Evolutionary conservation across 2,113 vertebrate species (phyloP), one percentile per base, ranked within the genome.

Genomic region (Rhynchomys soricoides): DNA sequence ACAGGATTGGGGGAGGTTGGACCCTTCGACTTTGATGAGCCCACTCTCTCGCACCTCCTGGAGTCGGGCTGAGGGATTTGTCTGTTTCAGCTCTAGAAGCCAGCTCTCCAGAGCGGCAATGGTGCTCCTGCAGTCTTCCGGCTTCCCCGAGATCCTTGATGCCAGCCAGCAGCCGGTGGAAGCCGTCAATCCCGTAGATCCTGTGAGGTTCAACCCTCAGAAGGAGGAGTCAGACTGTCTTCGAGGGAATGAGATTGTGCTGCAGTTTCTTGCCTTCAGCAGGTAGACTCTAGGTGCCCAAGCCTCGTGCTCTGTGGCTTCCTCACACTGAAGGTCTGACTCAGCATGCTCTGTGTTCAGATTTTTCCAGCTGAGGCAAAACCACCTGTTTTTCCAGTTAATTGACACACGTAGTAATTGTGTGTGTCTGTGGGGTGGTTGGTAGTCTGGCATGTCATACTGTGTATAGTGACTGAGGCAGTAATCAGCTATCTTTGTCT

Each of bases 211-310:
- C 97, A 98, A 97, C 97, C 99, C 96, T 1, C 98, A 95, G 71
- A 98, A 98, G 95, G 99, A 99, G 94, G 99, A 99, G 40, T 93
- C 97, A 0, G 99, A 99, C 95, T 95, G 94, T 92, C 98, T 99
- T 11, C 99, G 99, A 75, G 98, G 98, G 98, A 99, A 99, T 1
- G 99, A 99, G 86, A 98, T 99, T 13, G 97, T 99, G 93, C 98
- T 99, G 75, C 99, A 99, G 97, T 99, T 99, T 85, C 98, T 99
- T 52, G 99, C 99, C 15, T 99, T 99, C 55, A 99, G 98, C 98
- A 99, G 99, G 99, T 99, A 97, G 5, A 8, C 68, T 34, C 2
- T 0, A 1, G 3, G 16, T 0, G 17, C 70, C 50, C 2, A 10
- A 16, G 78, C 1, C 0, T 7, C 4, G 0, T 2, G 37, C 21